Evolutionary conservation across 35 echinoderm and acorn worm genomes (phyloP), one percentile per base, ranked within the genome.

Genomic region (Apostichopus japonicus): DNA sequence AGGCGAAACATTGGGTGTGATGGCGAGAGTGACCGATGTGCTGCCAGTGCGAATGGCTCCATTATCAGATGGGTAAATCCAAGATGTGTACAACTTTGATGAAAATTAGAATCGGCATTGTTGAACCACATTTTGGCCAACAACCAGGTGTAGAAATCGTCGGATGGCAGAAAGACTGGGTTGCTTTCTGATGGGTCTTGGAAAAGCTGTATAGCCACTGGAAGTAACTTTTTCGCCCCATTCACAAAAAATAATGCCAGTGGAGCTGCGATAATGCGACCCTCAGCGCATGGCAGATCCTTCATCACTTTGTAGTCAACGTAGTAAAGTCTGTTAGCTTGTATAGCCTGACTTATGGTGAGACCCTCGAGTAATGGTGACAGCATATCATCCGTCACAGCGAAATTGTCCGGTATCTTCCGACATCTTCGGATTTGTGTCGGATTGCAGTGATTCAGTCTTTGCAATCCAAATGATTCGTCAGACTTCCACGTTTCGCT

Each of bases 121-220:
- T 98, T 95, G 94, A 94, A 98, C 94, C 94, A 98, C 94, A 98
- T 93, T 81, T 98, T 98, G 10, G 94, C 96, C 14, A 98, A 70
- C 73, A 98, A 76, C 96, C 96, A 98, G 44, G 94, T 98, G 70
- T 95, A 92, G 15, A 90, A 54, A 19, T 90, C 63, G 72, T 98
- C 96, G n/a, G 61, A 91, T 21, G 94, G 96, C 14, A 95, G 16
- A 79, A 98, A 98, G 15, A 98, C 94, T 75, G 96, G 96, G 55
- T 95, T 98, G 56, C 92, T 76, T 17, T 91, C 90, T 55, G 77
- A 80, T 24, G 57, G 83, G 25, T 98, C 79, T 56, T 95, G 96
- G n/a, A 84, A 73, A 19, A 98, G 87, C 70, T 95, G 96, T 11
- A 98, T 92, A 21, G 96, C 96, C 5, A 98, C 78, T 13, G 96